These are phyloP conservation scores for Prietella phreatophila DNA, from an alignment of 2,113 vertebrate species.

Conservation along the genomic window DNA sequence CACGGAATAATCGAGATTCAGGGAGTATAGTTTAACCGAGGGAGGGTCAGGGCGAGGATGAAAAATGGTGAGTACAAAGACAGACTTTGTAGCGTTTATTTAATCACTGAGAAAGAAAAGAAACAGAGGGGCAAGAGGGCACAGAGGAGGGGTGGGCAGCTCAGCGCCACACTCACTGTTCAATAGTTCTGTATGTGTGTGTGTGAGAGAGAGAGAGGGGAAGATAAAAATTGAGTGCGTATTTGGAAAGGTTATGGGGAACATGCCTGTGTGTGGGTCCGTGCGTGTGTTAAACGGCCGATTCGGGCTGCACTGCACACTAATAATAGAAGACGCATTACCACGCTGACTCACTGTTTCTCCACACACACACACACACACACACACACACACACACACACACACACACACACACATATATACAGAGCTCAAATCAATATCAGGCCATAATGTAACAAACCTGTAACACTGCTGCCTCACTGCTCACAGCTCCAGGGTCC, in stretches of 20 bases:
- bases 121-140: neutral
- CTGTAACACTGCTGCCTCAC: neutral
- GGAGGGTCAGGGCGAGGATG: conserved; percentile 1
- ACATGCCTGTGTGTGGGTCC: conserved; percentile 45
- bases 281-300: neutral
- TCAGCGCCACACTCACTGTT: neutral
- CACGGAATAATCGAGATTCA: neutral
- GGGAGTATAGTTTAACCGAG: conserved; percentile 1
- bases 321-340: conserved; percentile 37
- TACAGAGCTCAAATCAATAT: conserved; percentile 26
- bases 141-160: neutral
- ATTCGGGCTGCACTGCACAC: conserved; percentile 35
- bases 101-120: conserved; percentile 14
- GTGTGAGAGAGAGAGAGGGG: neutral
- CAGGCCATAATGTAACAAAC: conserved; percentile 38
- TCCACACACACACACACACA: conserved; percentile 8
- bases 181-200: conserved; percentile 4
- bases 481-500: neutral
- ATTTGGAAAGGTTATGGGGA: conserved; percentile 34
- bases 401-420: conserved; percentile 22
- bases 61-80: conserved; percentile 18
- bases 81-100: neutral
- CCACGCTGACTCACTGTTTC: conserved; percentile 39
- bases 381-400: neutral
- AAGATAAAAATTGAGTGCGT: neutral